Percentiles rank a stretch among this genome's conserved stretches.
Evolutionary conservation across 2,113 vertebrate species (phyloP).

Genomic region (Ellobius talpinus): DNA sequence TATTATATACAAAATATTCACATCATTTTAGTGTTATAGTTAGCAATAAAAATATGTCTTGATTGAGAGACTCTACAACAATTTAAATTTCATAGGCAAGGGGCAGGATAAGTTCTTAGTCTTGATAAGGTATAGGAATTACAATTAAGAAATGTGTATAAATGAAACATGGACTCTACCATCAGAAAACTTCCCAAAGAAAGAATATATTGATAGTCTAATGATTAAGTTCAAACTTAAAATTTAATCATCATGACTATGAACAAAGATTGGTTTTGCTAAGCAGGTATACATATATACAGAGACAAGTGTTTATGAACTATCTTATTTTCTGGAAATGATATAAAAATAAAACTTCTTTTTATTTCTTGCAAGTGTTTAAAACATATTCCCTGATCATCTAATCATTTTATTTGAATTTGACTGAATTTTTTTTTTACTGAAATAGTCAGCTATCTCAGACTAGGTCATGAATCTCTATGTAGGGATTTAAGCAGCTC

Average conservation of each 20-base stretch:
- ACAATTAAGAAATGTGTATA: background rate
- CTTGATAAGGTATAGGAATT: background rate
- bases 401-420: constrained; percentile 47
- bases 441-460: constrained; percentile 10
- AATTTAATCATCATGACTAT: background rate
- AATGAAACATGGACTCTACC: background rate
- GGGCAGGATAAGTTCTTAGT: background rate
- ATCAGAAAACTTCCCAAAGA: background rate
- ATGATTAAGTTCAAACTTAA: background rate
- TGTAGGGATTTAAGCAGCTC: constrained; percentile 40
- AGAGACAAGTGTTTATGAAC: background rate
- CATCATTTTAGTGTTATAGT: background rate
- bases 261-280: background rate
- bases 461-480: constrained; percentile 7
- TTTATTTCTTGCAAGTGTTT: background rate
- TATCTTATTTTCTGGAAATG: background rate
- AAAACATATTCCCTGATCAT: background rate
- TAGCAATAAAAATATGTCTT: constrained; percentile 4
- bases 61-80: background rate
- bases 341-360: background rate
- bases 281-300: background rate
- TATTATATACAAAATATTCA: background rate
- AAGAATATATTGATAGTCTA: background rate
- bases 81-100: background rate
- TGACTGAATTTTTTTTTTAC: constrained; percentile 33